These are phyloP conservation scores for Meliscaeva auricollis DNA, from an alignment of 2,888 invertebrate species.

Conservation along the genomic window DNA sequence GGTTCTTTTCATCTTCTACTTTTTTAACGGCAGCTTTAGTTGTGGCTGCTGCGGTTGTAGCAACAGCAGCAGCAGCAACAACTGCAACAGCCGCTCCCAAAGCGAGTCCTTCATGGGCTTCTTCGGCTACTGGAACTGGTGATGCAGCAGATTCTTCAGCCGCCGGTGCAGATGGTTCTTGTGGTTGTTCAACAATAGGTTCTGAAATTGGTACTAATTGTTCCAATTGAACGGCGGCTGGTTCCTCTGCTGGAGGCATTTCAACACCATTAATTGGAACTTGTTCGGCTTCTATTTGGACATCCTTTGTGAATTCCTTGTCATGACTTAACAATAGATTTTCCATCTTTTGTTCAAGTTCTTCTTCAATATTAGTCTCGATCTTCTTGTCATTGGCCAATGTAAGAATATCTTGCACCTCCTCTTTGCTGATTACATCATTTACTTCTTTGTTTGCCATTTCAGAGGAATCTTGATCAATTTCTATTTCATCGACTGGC, in stretches of 20 bases:
- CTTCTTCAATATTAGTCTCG: conserved; percentile 24
- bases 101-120: conserved; percentile 31
- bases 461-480: conserved; percentile 76
- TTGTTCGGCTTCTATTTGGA: conserved; percentile 34
- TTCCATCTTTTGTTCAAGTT: conserved; percentile 60
- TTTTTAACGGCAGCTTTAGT: conserved; percentile 61
- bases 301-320: conserved; percentile 56
- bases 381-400: conserved; percentile 44
- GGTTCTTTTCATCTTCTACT: conserved; percentile 68
- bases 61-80: conserved; percentile 41
- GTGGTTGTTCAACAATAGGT: conserved; percentile 20
- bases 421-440: conserved; percentile 53
- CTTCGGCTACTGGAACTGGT: conserved; percentile 43
- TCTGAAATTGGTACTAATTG: conserved; percentile 3
- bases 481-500: conserved; percentile 78
- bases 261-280: conserved; percentile 64
- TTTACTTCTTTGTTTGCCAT: conserved; percentile 3
- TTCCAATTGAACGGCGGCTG: conserved; percentile 8
- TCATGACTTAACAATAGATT: conserved; percentile 59
- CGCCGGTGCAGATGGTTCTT: conserved; percentile 17
- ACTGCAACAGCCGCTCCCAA: conserved; percentile 55
- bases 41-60: conserved; percentile 42
- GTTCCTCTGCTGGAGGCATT: conserved; percentile 45
- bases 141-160: conserved; percentile 29
- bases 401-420: conserved; percentile 50